Conservation (phyloP, 2,797 vertebrate genomes). For the Paratrypauchen microcephalus region DNA sequence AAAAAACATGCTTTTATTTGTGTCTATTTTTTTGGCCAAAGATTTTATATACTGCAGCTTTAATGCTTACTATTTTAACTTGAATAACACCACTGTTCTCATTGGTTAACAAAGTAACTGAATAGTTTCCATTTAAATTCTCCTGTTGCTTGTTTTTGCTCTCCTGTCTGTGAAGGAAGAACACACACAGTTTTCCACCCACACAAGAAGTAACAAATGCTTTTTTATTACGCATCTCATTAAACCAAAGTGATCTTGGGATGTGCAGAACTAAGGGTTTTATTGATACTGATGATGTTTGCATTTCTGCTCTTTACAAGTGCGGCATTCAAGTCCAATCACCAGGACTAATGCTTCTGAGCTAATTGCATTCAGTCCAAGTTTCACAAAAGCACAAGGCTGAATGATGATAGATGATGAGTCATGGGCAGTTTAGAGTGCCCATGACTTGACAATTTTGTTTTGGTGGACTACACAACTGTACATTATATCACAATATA, state of each 20-base stretch:
- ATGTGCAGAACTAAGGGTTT: constrained; percentile 10
- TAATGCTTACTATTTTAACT: no score
- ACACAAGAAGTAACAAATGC: constrained; percentile 18
- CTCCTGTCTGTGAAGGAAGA: constrained; percentile 14
- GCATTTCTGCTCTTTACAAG: no score
- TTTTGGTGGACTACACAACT: not conserved
- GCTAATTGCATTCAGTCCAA: not conserved
- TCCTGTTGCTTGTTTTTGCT: not conserved
- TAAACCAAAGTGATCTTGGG: constrained; percentile 18
- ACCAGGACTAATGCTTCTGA: constrained; percentile 34
- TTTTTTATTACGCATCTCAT: constrained; percentile 23
- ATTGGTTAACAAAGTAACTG: not conserved
- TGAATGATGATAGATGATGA: not conserved
- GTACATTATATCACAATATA: not conserved
- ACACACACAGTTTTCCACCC: constrained; percentile 22
- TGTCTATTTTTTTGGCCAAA: no score
- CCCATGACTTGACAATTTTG: no score
- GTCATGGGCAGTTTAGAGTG: not conserved
- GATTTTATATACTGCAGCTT: no score
- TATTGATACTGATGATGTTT: constrained; percentile 19
- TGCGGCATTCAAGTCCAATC: constrained; percentile 15
- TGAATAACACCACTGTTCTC: not conserved
- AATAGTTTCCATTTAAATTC: not conserved
- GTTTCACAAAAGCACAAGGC: constrained; percentile 20
- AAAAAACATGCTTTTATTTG: no score